Evolutionary conservation across 2,113 vertebrate species (phyloP).

Genomic region (Struthidea cinerea): DNA sequence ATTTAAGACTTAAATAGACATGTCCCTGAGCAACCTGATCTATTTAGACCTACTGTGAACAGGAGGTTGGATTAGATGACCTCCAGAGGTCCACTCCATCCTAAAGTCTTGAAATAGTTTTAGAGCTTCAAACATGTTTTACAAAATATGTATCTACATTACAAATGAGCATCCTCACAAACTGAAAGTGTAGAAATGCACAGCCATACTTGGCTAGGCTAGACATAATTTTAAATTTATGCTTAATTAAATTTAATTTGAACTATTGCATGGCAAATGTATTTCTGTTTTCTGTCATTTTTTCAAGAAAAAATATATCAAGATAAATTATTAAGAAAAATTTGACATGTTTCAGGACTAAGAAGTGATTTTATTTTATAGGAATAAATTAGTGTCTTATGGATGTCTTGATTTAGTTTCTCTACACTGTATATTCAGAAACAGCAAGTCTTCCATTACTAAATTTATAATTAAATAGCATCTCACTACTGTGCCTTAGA

Average conservation of each 20-base stretch:
- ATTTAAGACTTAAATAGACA: neutral
- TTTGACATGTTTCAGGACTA: neutral
- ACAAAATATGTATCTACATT: neutral
- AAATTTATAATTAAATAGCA: neutral
- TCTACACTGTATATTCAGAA: neutral
- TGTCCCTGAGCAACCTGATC: neutral
- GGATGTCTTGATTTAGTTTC: neutral
- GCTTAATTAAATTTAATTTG: neutral
- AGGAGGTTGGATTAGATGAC: neutral
- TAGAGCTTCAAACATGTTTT: neutral
- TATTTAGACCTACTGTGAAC: neutral
- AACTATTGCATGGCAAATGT: neutral
- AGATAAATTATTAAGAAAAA: neutral
- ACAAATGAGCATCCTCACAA: neutral
- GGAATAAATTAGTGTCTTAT: slow-evolving; percentile 1
- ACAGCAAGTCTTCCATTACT: neutral
- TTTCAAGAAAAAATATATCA: neutral
- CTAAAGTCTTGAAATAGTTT: neutral
- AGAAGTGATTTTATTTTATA: neutral
- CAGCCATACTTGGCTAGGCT: neutral
- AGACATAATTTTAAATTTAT: neutral
- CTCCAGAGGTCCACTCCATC: neutral
- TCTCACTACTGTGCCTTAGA: neutral
- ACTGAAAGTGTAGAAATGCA: neutral
- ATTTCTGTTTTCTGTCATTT: neutral